These are phyloP conservation scores for Arvicanthis niloticus DNA, from an alignment of 2,113 vertebrate species.

Conservation along the genomic window DNA sequence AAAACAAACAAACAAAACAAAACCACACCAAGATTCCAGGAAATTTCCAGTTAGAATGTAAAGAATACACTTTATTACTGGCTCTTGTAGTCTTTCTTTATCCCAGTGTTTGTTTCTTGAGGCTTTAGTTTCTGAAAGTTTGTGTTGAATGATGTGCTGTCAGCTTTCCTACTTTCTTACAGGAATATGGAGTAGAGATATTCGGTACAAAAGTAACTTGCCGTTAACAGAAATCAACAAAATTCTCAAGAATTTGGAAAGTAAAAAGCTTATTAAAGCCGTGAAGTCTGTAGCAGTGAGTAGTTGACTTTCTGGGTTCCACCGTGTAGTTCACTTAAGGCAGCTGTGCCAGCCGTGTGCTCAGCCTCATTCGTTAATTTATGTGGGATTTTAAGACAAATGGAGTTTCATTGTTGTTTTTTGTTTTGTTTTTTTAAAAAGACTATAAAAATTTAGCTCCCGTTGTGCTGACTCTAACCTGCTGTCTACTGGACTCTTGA, in stretches of 20 bases:
- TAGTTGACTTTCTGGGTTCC: constrained; percentile 65
- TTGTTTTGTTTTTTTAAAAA: background rate
- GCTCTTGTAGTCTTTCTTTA: background rate
- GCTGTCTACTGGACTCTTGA: background rate
- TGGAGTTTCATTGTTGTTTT: background rate
- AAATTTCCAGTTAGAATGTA: constrained; percentile 23
- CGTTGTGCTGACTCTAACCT: background rate
- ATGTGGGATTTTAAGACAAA: constrained; percentile 44
- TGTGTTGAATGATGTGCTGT: background rate
- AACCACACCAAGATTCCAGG: background rate
- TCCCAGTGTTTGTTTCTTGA: too few species aligned
- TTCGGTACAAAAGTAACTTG: constrained; percentile 98
- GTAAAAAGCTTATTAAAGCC: constrained; percentile 99
- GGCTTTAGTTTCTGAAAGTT: background rate
- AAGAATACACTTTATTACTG: background rate
- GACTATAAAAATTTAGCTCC: background rate
- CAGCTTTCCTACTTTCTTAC: constrained; percentile 65
- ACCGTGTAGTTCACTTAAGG: background rate
- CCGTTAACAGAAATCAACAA: constrained; percentile 99
- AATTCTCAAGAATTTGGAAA: constrained; percentile 99
- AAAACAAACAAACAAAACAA: background rate
- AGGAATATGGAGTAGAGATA: constrained; percentile 99
- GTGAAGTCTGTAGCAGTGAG: constrained; percentile 99
- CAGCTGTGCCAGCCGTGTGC: background rate
- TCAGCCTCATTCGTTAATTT: background rate